Evolutionary conservation across 2,797 vertebrate species (phyloP).

Genomic region (Pseudomugil tenellus): DNA sequence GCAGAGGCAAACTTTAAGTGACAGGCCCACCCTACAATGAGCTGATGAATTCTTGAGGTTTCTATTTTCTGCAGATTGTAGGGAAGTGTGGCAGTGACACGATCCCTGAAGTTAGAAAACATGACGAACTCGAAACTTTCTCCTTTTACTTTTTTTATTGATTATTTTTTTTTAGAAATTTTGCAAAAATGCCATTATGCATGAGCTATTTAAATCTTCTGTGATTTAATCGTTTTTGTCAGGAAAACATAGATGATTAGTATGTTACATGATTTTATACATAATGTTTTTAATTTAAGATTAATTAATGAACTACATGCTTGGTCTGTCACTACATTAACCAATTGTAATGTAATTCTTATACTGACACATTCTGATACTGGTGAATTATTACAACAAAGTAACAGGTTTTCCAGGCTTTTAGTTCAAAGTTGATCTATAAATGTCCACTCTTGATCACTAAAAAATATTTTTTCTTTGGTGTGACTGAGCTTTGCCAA

Average conservation of each 20-base stretch:
- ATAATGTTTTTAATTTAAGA: not conserved
- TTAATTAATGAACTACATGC: not conserved
- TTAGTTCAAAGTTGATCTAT: not conserved
- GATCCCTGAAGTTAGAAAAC: conserved; percentile 79
- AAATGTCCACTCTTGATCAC: not conserved
- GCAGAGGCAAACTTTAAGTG: conserved; percentile 81
- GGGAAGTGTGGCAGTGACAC: conserved; percentile 84
- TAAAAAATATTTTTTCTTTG: conserved; percentile 5
- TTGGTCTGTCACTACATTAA: not conserved
- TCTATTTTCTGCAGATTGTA: conserved; percentile 83
- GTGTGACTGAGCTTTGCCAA: conserved; percentile 83
- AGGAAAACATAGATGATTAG: not conserved
- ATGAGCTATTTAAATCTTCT: not conserved
- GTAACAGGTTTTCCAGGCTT: not conserved
- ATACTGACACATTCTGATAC: too few species aligned
- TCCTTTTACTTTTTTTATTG: not conserved
- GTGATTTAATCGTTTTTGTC: not conserved
- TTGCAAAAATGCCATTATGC: not conserved
- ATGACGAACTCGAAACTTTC: conserved; percentile 18
- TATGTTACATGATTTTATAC: not conserved
- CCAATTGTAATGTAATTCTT: conserved; percentile 59
- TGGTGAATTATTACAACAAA: not conserved
- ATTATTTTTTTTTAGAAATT: not conserved
- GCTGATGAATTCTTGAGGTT: conserved; percentile 85
- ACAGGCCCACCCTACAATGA: conserved; percentile 84